These are phyloP conservation scores for Agapornis canus DNA, from an alignment of 2,797 vertebrate species.

Conservation along the genomic window DNA sequence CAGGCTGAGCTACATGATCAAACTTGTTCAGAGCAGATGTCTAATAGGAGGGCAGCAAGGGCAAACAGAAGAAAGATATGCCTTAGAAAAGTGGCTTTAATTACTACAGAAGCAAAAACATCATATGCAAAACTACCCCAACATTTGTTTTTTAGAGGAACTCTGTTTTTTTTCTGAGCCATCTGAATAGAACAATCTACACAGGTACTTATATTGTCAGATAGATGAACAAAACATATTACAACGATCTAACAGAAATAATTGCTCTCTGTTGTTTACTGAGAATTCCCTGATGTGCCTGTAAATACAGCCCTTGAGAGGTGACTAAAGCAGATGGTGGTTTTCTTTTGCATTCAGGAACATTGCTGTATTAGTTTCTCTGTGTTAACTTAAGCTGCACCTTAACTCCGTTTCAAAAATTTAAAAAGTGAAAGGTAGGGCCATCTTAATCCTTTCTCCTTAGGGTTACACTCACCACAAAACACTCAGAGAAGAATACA, in stretches of 20 bases:
- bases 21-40: background rate
- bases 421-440: background rate
- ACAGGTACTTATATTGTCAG: background rate
- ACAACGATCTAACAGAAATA: slow-evolving; percentile 37
- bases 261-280: slow-evolving; percentile 10
- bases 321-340: slow-evolving; percentile 30
- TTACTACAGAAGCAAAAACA: background rate
- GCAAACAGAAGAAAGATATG: background rate
- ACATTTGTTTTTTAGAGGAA: background rate
- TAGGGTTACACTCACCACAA: background rate
- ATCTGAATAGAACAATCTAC: background rate
- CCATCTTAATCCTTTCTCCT: background rate
- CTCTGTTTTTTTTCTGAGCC: background rate
- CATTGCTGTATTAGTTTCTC: background rate
- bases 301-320: background rate
- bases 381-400: background rate
- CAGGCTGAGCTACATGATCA: background rate
- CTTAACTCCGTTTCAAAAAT: background rate
- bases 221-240: background rate
- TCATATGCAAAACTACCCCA: background rate
- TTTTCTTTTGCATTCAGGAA: background rate
- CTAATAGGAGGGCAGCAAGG: background rate
- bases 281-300: background rate
- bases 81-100: background rate
- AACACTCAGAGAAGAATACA: background rate